Base-by-base conservation (phyloP, 2,113 vertebrate species). In the Catharus bicknelli region DNA sequence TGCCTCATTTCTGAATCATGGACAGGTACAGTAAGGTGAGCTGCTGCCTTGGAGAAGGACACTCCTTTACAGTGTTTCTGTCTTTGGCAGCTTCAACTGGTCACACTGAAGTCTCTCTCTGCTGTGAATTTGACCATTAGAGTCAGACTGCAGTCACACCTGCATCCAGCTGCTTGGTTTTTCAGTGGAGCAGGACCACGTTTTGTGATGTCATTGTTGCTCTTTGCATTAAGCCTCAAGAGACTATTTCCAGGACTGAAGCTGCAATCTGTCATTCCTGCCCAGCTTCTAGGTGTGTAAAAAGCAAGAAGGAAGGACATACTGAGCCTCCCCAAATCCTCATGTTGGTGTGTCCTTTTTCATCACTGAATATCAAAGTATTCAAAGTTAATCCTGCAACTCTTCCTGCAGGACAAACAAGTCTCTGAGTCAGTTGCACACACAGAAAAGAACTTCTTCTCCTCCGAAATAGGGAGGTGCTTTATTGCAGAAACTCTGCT, bases 321-420 rank as follows among this genome's bases (percentile, higher is more conserved):
- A 3, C 7, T 50, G 51, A 94, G 16, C 58, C 38, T 90, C 55
- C 59, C 25, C 57, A 93, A 91, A 96, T 90, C 51, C 78, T 50
- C 27, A 15, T 32, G 82, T 48, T 30, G 32, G 20, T 19, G 2
- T 40, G 59, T 70, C 43, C 30, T 76, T 92, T 93, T 83, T 87
- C 61, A 62, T 85, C 2, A 2, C 57, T 30, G n/a, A 80, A 45
- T 89, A 67, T 87, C 67, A 77, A 85, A 89, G 86, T 76, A 79
- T 40, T 93, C 47, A 69, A 62, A 87, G 72, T 94, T 95, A 92
- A 95, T 94, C 90, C 82, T 67, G 26, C 29, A 92, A 92, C 69
- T 91, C 75, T 96, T 96, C 55, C 85, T 93, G 72, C 67, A 95
- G 63, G 81, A 91, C 78, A 74, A 87, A 69, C 42, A 83, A 87